Evolutionary conservation across 2,113 vertebrate genomes (phyloP), one percentile per base, ranked within the genome.

Genomic region (Macroglossus sobrinus): DNA sequence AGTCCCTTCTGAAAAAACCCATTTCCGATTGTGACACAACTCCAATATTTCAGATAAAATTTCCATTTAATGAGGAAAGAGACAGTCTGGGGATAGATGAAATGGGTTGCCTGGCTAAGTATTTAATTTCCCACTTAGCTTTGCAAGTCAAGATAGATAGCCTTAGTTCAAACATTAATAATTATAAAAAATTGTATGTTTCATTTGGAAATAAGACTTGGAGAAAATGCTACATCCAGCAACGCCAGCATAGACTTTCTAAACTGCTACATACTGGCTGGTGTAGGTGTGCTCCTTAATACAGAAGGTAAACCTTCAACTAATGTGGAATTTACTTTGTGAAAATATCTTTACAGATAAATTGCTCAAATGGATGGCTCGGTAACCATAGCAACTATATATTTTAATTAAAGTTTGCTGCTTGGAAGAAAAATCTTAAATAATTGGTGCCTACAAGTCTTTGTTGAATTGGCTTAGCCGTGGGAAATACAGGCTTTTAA

Each of bases 71-170:
- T 94, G 79, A 97, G 78, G 59, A 74, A 86, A 80, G 26, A 96
- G n/a, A 89, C 57, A 66, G 84, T 95, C 63, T 91, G 15, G 76
- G 76, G 74, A 95, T 53, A 66, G 76, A 94, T 89, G 33, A 95
- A 95, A 2, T 21, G 33, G 33, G 38, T 38, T 93, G 55, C n/a
- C 89, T 84, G 71, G 38, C 74, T 92, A 87, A 95, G 89, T 92
- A 85, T 92, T 97, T 95, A 94, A 97, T 96, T 97, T 96, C 64
- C 75, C 76, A 96, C 85, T 97, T 96, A 91, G 35, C 24, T 66
- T 94, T 91, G 84, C 28, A 94, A 97, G 75, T 76, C 45, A 45
- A 72, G 78, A 93, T 33, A 95, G 94, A 89, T 30, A 94, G 81
- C 74, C 47, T 91, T 75, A 61, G 10, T 55, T 94, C 53, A 76